Conservation (phyloP, 92 coral and sea anemone species). For the Blastomussa wellsi region DNA sequence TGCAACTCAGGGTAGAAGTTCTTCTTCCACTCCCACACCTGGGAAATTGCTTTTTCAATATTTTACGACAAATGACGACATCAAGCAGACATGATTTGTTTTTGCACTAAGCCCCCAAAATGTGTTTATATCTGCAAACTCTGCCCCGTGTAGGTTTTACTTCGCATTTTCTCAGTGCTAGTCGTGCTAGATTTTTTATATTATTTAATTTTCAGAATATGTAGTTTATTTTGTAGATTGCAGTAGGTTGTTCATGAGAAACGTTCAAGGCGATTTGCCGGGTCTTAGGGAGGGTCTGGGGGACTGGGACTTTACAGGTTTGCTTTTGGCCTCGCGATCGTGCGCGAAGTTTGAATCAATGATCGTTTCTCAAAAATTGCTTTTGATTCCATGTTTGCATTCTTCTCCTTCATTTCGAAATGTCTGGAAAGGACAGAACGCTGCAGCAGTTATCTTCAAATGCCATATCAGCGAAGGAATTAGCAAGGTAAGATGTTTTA, state of each 20-base stretch:
- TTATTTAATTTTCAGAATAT: background rate
- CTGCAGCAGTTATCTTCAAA: slow-evolving; percentile 31
- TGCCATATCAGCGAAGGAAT: slow-evolving; percentile 50
- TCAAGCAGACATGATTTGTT: background rate
- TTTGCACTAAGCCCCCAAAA: background rate
- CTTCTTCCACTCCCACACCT: background rate
- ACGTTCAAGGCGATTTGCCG: background rate
- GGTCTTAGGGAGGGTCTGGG: background rate
- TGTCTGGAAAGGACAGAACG: slow-evolving; percentile 26
- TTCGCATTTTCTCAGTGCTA: background rate
- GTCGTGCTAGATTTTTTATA: background rate
- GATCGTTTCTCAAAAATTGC: background rate
- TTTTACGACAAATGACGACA: background rate
- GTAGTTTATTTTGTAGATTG: background rate
- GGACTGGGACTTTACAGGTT: background rate
- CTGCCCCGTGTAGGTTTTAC: background rate
- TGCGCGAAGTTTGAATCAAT: slow-evolving; percentile 35
- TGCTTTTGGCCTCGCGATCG: background rate
- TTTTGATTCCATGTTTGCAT: background rate
- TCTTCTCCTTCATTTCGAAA: background rate
- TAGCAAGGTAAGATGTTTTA: slow-evolving; percentile 48
- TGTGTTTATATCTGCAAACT: background rate
- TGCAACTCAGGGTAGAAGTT: background rate
- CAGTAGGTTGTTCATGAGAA: background rate
- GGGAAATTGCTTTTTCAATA: too few relatives aligned